phyloP scores from a whole-genome alignment of 2,113 vertebrate genomes.

The Nycticorax nycticorax region DNA sequence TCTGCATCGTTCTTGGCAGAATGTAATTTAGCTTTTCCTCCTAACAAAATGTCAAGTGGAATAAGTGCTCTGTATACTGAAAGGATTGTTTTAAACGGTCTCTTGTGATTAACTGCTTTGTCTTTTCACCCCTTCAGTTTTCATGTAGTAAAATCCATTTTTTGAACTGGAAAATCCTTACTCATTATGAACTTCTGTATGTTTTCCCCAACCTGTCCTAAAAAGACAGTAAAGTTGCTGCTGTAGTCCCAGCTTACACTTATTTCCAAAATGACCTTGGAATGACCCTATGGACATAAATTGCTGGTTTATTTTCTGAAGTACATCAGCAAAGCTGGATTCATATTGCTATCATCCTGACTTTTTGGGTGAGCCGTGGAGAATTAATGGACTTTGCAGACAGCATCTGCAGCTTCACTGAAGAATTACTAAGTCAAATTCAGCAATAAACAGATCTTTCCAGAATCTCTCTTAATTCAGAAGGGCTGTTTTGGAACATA shows the following conservation, averaged over 20 bases:
- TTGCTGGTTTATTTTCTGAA: slow-evolving; percentile 21
- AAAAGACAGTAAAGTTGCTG: slow-evolving; percentile 22
- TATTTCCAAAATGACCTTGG: neutral
- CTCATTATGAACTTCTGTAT: neutral
- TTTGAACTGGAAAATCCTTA: slow-evolving; percentile 52
- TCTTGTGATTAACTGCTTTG: slow-evolving; percentile 25
- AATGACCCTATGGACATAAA: neutral
- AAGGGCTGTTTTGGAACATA: slow-evolving; percentile 42
- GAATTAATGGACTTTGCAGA: neutral
- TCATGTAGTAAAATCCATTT: slow-evolving; percentile 17
- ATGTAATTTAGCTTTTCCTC: slow-evolving; percentile 40
- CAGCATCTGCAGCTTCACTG: neutral
- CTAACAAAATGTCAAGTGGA: neutral
- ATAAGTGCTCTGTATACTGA: slow-evolving; percentile 12
- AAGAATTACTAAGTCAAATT: neutral
- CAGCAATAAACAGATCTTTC: neutral
- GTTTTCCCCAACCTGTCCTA: neutral
- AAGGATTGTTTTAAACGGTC: slow-evolving; percentile 12
- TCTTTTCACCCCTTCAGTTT: slow-evolving; percentile 6
- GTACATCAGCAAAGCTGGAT: slow-evolving; percentile 35
- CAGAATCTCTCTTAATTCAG: neutral
- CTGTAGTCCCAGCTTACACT: neutral
- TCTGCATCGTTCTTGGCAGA: neutral
- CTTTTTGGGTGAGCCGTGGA: neutral
- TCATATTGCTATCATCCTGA: neutral